Evolutionary conservation across 1,140 invertebrate species (phyloP).

Genomic region (Hetaerina americana): DNA sequence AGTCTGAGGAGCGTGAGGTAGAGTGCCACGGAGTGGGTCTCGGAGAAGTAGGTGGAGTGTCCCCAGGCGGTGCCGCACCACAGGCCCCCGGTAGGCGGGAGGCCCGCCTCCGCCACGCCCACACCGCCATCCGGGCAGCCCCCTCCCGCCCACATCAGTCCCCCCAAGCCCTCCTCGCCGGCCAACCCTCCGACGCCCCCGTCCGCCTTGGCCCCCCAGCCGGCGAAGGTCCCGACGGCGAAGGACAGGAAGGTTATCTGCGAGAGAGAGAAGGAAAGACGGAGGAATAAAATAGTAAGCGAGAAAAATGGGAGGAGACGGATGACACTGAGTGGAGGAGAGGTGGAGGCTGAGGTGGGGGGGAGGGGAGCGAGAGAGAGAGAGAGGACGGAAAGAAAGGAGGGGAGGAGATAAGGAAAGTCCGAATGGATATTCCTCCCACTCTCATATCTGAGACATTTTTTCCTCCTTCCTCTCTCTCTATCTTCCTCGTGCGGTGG

Average conservation of each 20-base stretch:
- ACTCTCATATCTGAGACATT: too few relatives aligned
- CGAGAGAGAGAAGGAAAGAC: neutral
- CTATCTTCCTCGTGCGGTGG: too few relatives aligned
- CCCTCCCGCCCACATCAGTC: slow-evolving; percentile 24
- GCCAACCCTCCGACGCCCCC: neutral
- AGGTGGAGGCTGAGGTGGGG: neutral
- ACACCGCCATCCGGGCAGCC: slow-evolving; percentile 71
- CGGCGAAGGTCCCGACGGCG: slow-evolving; percentile 57
- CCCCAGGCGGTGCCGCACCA: slow-evolving; percentile 76
- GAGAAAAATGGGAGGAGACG: neutral
- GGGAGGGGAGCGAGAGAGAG: neutral
- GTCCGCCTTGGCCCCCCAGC: slow-evolving; percentile 38
- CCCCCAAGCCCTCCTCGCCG: neutral
- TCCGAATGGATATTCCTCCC: too few relatives aligned
- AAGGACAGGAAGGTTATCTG: slow-evolving; percentile 64
- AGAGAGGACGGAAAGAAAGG: neutral
- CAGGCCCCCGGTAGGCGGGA: slow-evolving; percentile 57
- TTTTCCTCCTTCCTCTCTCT: too few relatives aligned
- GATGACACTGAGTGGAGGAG: neutral
- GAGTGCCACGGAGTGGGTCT: slow-evolving; percentile 61
- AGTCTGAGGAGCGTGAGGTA: slow-evolving; percentile 53
- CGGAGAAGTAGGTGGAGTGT: slow-evolving; percentile 73
- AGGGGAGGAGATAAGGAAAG: neutral
- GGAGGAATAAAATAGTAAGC: neutral
- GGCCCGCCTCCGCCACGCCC: slow-evolving; percentile 55